Base-by-base conservation (phyloP, 2,797 vertebrate species). In the Hephaestus fuliginosus region DNA sequence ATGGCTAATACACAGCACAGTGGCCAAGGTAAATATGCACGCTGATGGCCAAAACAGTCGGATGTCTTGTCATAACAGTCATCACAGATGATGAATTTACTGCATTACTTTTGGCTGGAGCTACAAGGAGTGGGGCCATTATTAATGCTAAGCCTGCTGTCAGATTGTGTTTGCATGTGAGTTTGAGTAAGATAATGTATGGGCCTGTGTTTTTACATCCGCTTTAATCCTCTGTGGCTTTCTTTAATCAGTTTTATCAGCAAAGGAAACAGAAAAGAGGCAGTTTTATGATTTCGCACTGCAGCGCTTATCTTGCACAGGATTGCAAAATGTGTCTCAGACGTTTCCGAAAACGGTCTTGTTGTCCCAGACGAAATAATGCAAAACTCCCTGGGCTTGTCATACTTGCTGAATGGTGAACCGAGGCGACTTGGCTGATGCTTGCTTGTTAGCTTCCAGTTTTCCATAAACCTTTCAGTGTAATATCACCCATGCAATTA, bases 41-140 rank as follows among this genome's bases (percentile, higher is more conserved):
- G 0, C 80, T 91, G 76, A 91, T 92, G 63, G 77, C 66, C 46
- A 70, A 88, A 94, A 86, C 89, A 92, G 89, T 66, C 61, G 74
- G 77, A 85, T 85, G 80, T 91, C 80, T 82, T 81, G 53, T 88
- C 82, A 55, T 68, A 76, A 86, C 62, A 84, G 64, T 73, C 62
- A 70, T 62, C 66, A 79, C 68, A 43, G 33, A 20, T 78, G 73
- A 72, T 82, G 56, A 70, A 88, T 92, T 89, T 90, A 87, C 66
- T 75, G 30, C 66, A 55, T 49, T 12, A 65, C 53, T 70, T 86
- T 55, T 86, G 83, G 77, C 68, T 80, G 43, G 63, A 20, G 43
- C 56, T 71, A 41, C 22, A 73, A 55, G 14, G 39, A 80, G 18
- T 46, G 39, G 51, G 75, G 49, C 22, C 58, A 70, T n/a, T 20